Base-by-base conservation (phyloP, 2,113 vertebrate genomes). In the Erythrolamprus reginae region DNA sequence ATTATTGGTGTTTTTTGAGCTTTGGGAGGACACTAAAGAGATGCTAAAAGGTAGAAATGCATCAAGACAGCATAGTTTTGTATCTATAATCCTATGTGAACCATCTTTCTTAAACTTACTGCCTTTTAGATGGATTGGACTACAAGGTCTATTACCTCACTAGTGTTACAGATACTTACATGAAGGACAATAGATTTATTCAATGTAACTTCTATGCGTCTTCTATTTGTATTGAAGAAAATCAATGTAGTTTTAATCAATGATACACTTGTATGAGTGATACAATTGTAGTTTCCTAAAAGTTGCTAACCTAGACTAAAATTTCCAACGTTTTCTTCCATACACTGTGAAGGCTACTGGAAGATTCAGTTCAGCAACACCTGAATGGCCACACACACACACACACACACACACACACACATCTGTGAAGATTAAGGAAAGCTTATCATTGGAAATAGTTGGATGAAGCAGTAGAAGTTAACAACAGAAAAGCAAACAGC, bases 401-500 rank as follows among this genome's bases (percentile, higher is more conserved):
- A n/a, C n/a, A n/a, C n/a, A n/a, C n/a, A n/a, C n/a, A n/a, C n/a
- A n/a, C n/a, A n/a, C n/a, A n/a, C n/a, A n/a, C 0, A 33, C 7
- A 21, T 77, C 7, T 9, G 93, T 93, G 94, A 93, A 94, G 94
- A 93, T 95, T 94, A 92, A 93, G 93, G 77, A 92, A 94, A 94
- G 93, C 52, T 42, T 93, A 92, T 91, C 94, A 92, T 91, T 94
- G 93, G 88, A 91, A 95, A 92, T 42, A 93, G 93, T 92, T 94
- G 92, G 91, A 93, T 92, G 89, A 92, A 94, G 93, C 93, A 94
- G 84, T 92, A 88, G 90, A 93, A n/a, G 91, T 82, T 95, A 93
- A 95, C 93, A 95, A 92, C 12, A 92, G 95, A 93, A 95, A 95
- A 94, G 94, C 94, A 96, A 94, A 93, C 85, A 94, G 8, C 5